Conservation (phyloP, 23 tunicate genomes). For the Styela clava region DNA sequence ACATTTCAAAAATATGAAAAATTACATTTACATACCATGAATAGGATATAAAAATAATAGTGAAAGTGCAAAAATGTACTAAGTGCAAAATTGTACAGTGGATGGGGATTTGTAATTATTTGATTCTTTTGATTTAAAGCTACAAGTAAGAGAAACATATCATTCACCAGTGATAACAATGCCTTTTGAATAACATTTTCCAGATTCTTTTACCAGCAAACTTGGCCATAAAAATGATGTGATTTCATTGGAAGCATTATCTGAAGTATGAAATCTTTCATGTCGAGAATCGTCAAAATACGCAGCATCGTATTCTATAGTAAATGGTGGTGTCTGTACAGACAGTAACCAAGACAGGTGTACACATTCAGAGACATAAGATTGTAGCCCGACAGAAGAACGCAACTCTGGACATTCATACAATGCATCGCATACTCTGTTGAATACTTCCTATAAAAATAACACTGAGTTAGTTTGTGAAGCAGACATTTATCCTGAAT, state of each 20-base stretch:
- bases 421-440: constrained; percentile 72
- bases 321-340: constrained; percentile 58
- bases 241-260: constrained; percentile 52
- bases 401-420: constrained; percentile 60
- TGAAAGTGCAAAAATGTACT: too few species aligned
- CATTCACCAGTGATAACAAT: constrained; percentile 77
- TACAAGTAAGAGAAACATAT: too few species aligned
- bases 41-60: too few species aligned
- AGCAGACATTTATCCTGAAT: neutral
- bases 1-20: too few species aligned
- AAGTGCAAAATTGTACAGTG: too few species aligned
- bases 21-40: too few species aligned
- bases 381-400: constrained; percentile 38
- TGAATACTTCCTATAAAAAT: constrained; percentile 58
- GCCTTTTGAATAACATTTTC: constrained; percentile 74
- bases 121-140: too few species aligned
- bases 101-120: too few species aligned
- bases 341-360: constrained; percentile 74
- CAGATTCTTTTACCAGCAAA: constrained; percentile 75
- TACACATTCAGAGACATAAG: constrained; percentile 61
- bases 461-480: neutral
- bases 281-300: constrained; percentile 51
- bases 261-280: constrained; percentile 83
- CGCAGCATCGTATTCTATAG: constrained; percentile 67
- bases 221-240: constrained; percentile 80